Percentiles rank a stretch among this genome's conserved stretches.
Evolutionary conservation across 2,113 vertebrate species (phyloP).

Genomic region (Siniperca chuatsi): DNA sequence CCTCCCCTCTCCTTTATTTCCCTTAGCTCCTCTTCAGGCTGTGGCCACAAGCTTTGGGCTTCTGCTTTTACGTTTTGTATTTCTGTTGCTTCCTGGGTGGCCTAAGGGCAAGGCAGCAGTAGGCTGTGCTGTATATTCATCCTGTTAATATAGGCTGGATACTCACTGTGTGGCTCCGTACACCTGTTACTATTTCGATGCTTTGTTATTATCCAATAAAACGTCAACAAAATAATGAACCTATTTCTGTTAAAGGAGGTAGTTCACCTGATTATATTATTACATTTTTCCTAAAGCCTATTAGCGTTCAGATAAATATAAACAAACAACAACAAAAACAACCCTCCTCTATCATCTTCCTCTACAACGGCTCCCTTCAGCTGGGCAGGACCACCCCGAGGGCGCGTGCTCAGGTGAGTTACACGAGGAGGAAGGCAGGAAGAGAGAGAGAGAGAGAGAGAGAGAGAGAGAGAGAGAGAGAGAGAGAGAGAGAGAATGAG

Average conservation of each 20-base stretch:
- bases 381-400: conserved; percentile 70
- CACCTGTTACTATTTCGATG: conserved; percentile 38
- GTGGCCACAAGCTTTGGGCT: conserved; percentile 65
- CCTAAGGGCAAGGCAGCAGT: conserved; percentile 59
- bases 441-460: not conserved
- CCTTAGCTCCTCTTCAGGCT: conserved; percentile 66
- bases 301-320: conserved; percentile 15
- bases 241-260: not conserved
- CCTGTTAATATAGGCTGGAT: conserved; percentile 7
- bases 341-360: conserved; percentile 11
- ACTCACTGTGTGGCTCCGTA: conserved; percentile 3
- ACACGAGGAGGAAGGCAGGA: conserved; percentile 28
- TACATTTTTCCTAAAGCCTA: not conserved
- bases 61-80: conserved; percentile 46
- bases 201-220: not conserved
- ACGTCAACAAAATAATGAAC: not conserved
- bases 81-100: conserved; percentile 59
- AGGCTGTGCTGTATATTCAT: conserved; percentile 30
- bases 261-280: not conserved
- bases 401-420: conserved; percentile 76
- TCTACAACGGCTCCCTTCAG: conserved; percentile 49
- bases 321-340: not conserved
- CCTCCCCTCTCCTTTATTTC: conserved; percentile 55
- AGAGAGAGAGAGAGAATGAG: not conserved
- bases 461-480: too few relatives aligned